Base-by-base conservation (phyloP, 2,797 vertebrate genomes). In the Phyllotis vaccarum region DNA sequence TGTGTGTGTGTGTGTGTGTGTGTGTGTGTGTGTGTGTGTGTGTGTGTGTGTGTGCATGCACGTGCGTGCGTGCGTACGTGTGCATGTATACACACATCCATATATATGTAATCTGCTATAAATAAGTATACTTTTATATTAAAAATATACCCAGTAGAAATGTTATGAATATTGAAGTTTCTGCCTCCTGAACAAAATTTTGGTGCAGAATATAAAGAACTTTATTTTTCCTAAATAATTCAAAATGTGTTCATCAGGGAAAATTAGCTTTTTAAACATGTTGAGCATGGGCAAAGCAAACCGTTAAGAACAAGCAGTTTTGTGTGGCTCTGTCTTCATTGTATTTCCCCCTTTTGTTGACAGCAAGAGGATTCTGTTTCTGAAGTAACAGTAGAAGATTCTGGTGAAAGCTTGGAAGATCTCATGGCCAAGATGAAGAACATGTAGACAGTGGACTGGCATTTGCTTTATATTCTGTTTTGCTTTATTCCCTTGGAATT, bases 341-440 rank as follows among this genome's bases (percentile, higher is more conserved):
- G 11, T 49, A 27, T 97, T 97, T 94, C 92, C 3, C 72, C 86
- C 3, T 91, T 62, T 93, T 97, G 52, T 79, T 97, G 85, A 97
- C 89, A 98, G 97, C 98, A 99, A 97, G 98, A 98, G 11, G 93
- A 97, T 56, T 29, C 93, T 75, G 0, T 92, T 83, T 90, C 95
- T 37, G 99, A 98, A 6, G 99, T 98, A 34, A 98, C 98, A 0
- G 99, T 99, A 86, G 98, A 98, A 66, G 99, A 99, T 54, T 99
- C 99, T 0, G 99, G 99, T 46, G 99, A 99, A 98, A 99, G 99
- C 98, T 98, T 99, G 89, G 99, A 99, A 95, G 99, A 99, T 76
- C 98, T 99, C 95, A 99, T 99, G 99, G 99, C 99, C 97, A 99
- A 99, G 97, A 99, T 99, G 99, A 99, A 98, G 98, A 99, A 99